Evolutionary conservation across 2,113 vertebrate genomes (phyloP).

Genomic region (Microcebus jonahi): DNA sequence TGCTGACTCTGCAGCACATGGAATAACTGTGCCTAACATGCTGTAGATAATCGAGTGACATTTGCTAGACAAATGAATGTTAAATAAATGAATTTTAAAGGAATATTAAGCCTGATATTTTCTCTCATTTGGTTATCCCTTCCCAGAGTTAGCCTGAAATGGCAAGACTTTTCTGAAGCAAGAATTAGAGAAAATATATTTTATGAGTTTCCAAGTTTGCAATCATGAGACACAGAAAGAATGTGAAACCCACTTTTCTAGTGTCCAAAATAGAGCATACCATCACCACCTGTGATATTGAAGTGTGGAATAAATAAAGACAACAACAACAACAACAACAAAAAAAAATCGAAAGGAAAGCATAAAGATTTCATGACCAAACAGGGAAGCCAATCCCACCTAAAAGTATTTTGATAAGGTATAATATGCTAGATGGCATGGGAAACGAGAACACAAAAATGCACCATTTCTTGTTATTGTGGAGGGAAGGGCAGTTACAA

Average conservation of each 20-base stretch:
- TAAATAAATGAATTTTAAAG: neutral
- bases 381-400: neutral
- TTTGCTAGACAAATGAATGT: neutral
- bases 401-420: constrained; percentile 11
- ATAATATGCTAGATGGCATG: neutral
- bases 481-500: constrained; percentile 44
- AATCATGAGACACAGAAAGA: constrained; percentile 37
- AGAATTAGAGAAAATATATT: neutral
- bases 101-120: neutral
- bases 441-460: constrained; percentile 43
- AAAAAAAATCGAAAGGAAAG: constrained; percentile 46
- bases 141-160: constrained; percentile 10
- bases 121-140: neutral
- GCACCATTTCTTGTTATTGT: constrained; percentile 16
- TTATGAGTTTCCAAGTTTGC: neutral
- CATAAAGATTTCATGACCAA: constrained; percentile 28
- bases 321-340: no score
- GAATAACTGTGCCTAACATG: neutral
- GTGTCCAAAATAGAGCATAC: constrained; percentile 2
- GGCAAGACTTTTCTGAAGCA: constrained; percentile 35
- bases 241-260: neutral
- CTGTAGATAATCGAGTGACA: neutral
- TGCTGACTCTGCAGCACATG: neutral
- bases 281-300: neutral
- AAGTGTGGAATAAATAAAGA: constrained; percentile 3